Evolutionary conservation across 2,797 vertebrate species (phyloP).

Genomic region (Miichthys miiuy): DNA sequence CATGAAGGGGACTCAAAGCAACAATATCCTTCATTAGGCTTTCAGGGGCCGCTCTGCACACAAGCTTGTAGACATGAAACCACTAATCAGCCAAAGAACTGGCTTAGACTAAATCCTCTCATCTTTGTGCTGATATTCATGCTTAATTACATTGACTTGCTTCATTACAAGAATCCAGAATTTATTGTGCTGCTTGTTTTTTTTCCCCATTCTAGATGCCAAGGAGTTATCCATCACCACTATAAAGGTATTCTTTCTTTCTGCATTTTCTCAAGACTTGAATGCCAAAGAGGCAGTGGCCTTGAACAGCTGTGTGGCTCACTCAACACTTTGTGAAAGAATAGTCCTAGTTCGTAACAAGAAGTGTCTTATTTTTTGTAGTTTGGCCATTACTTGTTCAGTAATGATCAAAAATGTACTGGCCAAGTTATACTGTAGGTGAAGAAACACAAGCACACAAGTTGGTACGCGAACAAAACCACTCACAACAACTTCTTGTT

Average conservation of each 20-base stretch:
- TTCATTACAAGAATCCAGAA: constrained; percentile 27
- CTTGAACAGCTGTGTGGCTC: constrained; percentile 1
- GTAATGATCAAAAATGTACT: too few relatives aligned
- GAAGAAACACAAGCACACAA: too few relatives aligned
- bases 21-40: constrained; percentile 64
- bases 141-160: constrained; percentile 30
- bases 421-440: too few relatives aligned
- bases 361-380: too few relatives aligned
- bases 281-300: neutral
- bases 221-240: constrained; percentile 79
- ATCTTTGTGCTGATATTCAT: constrained; percentile 34
- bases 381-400: too few relatives aligned
- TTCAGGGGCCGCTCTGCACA: constrained; percentile 29
- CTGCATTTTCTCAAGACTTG: neutral
- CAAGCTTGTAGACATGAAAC: constrained; percentile 36
- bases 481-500: too few relatives aligned
- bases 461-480: too few relatives aligned
- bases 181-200: constrained; percentile 42
- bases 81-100: constrained; percentile 37
- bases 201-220: constrained; percentile 62
- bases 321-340: neutral
- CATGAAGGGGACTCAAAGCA: constrained; percentile 55
- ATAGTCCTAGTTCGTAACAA: neutral
- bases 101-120: constrained; percentile 27
- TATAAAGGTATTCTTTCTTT: constrained; percentile 74